Base-by-base conservation (phyloP, 2,888 invertebrate genomes). In the Yponomeuta evonymella region DNA sequence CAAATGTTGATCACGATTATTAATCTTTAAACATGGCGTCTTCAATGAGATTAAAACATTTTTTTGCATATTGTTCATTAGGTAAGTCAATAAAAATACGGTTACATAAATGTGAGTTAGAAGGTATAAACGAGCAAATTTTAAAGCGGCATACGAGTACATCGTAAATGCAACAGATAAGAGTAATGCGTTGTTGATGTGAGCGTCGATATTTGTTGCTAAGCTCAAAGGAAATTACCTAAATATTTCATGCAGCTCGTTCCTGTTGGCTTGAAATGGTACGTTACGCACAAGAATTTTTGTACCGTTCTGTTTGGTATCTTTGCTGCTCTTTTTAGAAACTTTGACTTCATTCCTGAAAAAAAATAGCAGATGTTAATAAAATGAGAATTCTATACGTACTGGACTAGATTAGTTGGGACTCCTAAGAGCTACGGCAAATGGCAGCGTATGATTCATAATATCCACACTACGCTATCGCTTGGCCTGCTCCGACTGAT, bases 221-320 rank as follows among this genome's bases (percentile, higher is more conserved):
- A 58, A 58, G 51, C 51, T 2, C 15, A 58, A 15, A 58, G 15
- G 12, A 58, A 82, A 93, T 87, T 93, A 98, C 97, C 96, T 96
- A 88, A 99, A 99, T 76, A 99, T 93, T 85, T 98, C 97, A 70
- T 94, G 93, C 71, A 98, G 90, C 93, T 98, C 98, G 71, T 94
- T 94, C 69, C 91, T 89, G 71, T 96, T 97, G 0, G 98, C 98
- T 92, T 99, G 97, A 93, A 99, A 99, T 0, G 99, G 98, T 75
- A 99, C 95, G 87, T 99, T 99, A 75, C 97, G 93, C 0, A 99
- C 97, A 6, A 99, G 92, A 75, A 99, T 96, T 90, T 99, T 99
- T 0, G 97, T 95, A 23, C 96, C 96, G 65, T 95, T 96, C 86
- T 96, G 96, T 76, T 92, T 86, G 0, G 91, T 93, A 15, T 90